Percentiles rank a stretch among this genome's conserved stretches.
phyloP scores from a whole-genome alignment of 1,140 invertebrate genomes.

The Rhysida immarginata region DNA sequence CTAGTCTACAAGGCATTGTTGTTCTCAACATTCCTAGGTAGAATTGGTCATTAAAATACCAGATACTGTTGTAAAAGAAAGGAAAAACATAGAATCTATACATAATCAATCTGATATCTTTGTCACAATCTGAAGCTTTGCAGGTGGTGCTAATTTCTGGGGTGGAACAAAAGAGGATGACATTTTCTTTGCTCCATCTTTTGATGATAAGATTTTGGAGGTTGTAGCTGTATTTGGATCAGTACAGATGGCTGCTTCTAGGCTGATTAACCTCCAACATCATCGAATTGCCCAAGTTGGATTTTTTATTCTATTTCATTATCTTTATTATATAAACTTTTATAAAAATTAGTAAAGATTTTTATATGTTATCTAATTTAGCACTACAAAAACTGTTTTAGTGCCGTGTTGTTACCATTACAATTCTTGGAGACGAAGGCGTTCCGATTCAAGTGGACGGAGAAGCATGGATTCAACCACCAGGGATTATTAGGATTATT shows the following conservation, averaged over 20 bases:
- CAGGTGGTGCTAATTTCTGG: constrained; percentile 98
- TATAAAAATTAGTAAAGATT: too few relatives aligned
- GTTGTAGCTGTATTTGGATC: constrained; percentile 93
- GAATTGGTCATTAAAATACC: constrained; percentile 6
- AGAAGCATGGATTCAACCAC: constrained; percentile 95
- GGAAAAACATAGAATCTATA: too few relatives aligned
- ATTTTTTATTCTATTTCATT: too few relatives aligned
- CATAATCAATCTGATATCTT: too few relatives aligned
- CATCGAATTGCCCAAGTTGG: constrained; percentile 85
- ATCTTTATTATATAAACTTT: too few relatives aligned
- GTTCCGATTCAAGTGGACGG: constrained; percentile 90
- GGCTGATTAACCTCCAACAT: constrained; percentile 86
- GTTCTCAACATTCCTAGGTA: constrained; percentile 90
- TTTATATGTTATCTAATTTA: too few relatives aligned
- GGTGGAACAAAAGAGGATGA: constrained; percentile 78
- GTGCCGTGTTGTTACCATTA: constrained; percentile 87
- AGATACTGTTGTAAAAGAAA: too few relatives aligned
- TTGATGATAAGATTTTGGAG: constrained; percentile 84
- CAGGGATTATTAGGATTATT: constrained; percentile 84
- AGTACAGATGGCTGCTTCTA: constrained; percentile 89
- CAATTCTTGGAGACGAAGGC: constrained; percentile 75
- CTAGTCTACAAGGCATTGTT: constrained; percentile 89
- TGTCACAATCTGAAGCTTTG: constrained; percentile 64
- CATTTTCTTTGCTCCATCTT: constrained; percentile 68
- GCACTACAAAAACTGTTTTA: too few relatives aligned